Evolutionary conservation across 2,797 vertebrate genomes (phyloP).

Genomic region (Clarias pachynema): DNA sequence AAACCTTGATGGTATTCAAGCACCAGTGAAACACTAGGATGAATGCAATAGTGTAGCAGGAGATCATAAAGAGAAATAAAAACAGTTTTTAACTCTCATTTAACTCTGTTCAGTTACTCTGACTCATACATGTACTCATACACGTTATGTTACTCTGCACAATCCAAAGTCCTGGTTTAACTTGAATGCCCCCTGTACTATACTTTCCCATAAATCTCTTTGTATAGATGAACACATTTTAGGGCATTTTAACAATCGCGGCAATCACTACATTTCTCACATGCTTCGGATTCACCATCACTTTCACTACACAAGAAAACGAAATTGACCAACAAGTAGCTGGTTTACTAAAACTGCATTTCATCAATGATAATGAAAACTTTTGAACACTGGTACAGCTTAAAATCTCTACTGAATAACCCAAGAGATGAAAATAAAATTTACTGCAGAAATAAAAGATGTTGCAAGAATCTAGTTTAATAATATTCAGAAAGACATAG

Average conservation of each 20-base stretch:
- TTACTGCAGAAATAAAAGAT: neutral
- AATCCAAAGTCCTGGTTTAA: too few relatives aligned
- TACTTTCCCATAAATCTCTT: too few relatives aligned
- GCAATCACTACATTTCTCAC: neutral
- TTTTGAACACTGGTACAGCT: neutral
- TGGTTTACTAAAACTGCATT: neutral
- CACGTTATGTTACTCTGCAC: too few relatives aligned
- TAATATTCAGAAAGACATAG: slow-evolving; percentile 22
- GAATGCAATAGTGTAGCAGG: too few relatives aligned
- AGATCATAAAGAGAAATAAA: too few relatives aligned
- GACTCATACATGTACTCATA: too few relatives aligned
- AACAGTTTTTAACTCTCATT: too few relatives aligned
- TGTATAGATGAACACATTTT: too few relatives aligned
- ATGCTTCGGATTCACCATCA: neutral
- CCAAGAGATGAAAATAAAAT: neutral
- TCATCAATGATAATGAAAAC: neutral
- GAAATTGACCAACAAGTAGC: neutral
- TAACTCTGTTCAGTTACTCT: too few relatives aligned
- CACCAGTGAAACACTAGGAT: too few relatives aligned
- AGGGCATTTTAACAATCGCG: neutral
- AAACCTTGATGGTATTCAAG: too few relatives aligned
- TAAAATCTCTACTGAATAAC: neutral
- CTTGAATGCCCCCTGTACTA: too few relatives aligned
- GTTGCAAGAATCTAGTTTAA: neutral
- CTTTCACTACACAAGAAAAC: neutral